Conservation (phyloP, 2,113 vertebrate species). For the Amblyopsis rosae region DNA sequence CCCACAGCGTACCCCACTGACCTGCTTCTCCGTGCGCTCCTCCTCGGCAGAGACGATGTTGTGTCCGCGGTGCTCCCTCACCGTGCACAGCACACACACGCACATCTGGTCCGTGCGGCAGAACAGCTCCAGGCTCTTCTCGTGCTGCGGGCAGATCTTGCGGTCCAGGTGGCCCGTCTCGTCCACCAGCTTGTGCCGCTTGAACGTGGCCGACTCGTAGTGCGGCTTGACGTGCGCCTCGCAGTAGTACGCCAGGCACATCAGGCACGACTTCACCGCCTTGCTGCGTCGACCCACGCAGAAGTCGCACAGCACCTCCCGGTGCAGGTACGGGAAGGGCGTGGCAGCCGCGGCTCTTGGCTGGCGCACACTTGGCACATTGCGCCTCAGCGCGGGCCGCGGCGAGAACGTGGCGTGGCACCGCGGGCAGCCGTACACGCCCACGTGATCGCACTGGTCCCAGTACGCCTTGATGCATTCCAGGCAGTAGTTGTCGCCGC, state of each 20-base stretch:
- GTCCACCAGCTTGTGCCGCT: slow-evolving; percentile 79
- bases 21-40: slow-evolving; percentile 79
- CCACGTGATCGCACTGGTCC: slow-evolving; percentile 79
- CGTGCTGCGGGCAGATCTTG: slow-evolving; percentile 79
- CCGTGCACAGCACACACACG: slow-evolving; percentile 77
- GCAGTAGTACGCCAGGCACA: slow-evolving; percentile 80
- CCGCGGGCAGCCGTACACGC: slow-evolving; percentile 76
- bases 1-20: slow-evolving; percentile 20
- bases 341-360: slow-evolving; percentile 30
- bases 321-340: slow-evolving; percentile 64
- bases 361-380: slow-evolving; percentile 58
- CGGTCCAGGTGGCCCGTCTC: slow-evolving; percentile 67
- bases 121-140: slow-evolving; percentile 80
- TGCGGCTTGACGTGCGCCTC: slow-evolving; percentile 81
- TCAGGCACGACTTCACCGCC: slow-evolving; percentile 78
- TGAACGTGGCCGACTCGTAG: slow-evolving; percentile 78
- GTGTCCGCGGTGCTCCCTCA: slow-evolving; percentile 77
- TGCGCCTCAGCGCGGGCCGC: slow-evolving; percentile 66
- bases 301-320: slow-evolving; percentile 77
- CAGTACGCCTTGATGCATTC: slow-evolving; percentile 81
- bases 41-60: slow-evolving; percentile 77
- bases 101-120: slow-evolving; percentile 73
- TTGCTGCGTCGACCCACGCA: slow-evolving; percentile 75
- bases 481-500: slow-evolving; percentile 77
- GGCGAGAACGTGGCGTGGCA: slow-evolving; percentile 77